Conservation (phyloP, 2,797 vertebrate species). For the Agapornis canus region DNA sequence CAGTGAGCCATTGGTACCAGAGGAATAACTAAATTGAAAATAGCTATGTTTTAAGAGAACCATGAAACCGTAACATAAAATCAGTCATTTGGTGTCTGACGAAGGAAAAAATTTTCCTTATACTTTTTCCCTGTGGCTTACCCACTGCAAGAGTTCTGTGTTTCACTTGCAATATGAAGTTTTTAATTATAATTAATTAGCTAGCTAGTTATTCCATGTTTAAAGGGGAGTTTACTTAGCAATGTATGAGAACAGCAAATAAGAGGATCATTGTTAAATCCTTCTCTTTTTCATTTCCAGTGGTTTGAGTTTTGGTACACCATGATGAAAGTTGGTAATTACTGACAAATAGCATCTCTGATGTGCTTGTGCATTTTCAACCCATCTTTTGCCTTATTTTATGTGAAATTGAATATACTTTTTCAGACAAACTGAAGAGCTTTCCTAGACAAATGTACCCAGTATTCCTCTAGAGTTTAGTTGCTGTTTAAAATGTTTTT, state of each 20-base stretch:
- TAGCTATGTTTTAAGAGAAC: neutral
- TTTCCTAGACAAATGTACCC: neutral
- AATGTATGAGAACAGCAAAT: neutral
- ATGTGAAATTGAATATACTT: neutral
- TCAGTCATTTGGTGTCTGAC: neutral
- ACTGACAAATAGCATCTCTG: neutral
- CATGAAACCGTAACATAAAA: neutral
- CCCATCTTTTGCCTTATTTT: neutral
- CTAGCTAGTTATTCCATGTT: neutral
- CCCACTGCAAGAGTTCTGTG: neutral
- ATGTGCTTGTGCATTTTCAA: neutral
- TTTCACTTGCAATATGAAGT: neutral
- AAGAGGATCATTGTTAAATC: neutral
- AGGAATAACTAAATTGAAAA: neutral
- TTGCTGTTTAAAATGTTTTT: neutral
- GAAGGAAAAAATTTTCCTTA: neutral
- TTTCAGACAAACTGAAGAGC: neutral
- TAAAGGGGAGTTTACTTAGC: neutral
- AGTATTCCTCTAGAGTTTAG: neutral
- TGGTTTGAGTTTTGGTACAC: neutral
- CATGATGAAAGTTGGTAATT: neutral
- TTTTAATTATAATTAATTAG: neutral
- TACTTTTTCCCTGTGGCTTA: neutral
- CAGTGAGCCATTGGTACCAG: neutral
- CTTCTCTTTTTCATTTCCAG: neutral